Base-by-base conservation (phyloP, 1,140 invertebrate species). In the Drosophila sp. region DNA sequence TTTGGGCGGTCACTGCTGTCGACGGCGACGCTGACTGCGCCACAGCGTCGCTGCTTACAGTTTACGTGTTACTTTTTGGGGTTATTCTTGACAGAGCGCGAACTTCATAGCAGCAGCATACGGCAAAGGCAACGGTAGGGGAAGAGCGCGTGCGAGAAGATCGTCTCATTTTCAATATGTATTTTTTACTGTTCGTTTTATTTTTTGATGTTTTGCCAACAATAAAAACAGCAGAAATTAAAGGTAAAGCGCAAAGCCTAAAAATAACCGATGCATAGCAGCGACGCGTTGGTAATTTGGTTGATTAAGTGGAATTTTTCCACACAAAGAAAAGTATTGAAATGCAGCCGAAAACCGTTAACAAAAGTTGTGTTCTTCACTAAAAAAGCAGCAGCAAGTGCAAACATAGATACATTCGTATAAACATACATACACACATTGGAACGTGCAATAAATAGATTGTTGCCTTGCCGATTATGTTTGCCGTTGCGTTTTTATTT, bases 281-380 rank as follows among this genome's bases (percentile, higher is more conserved):
- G 38, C 61, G 32, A 71, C 75, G 78, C 82, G 59, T 83, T 79
- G 79, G 78, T 87, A 86, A 82, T 86, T 87, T 87, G 83, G 72
- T 76, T 89, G 83, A 86, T 87, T 89, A 86, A 89, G 76, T 86
- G 83, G 78, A 89, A 87, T 86, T 81, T 87, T 87, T 84, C 74
- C 82, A 84, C 56, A 51, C 29, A 70, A n/a, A 70, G 40, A 65
- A 56, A 14, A 25, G 7, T 46, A 59, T 59, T 61, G 51, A 82
- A 87, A 74, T 81, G 82, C 78, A 87, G 54, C 66, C 58, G 45
- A 61, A 73, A 78, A 9, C 4, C 46, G 29, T 59, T 72, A 50
- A 72, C 40, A 46, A 51, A 59, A 53, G n/a, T 36, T 62, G 70
- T 63, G 50, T 48, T 59, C 34, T 43, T 34, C 34, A 29, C 25